phyloP scores from a whole-genome alignment of 2,113 vertebrate species.

The Antigone vipio region DNA sequence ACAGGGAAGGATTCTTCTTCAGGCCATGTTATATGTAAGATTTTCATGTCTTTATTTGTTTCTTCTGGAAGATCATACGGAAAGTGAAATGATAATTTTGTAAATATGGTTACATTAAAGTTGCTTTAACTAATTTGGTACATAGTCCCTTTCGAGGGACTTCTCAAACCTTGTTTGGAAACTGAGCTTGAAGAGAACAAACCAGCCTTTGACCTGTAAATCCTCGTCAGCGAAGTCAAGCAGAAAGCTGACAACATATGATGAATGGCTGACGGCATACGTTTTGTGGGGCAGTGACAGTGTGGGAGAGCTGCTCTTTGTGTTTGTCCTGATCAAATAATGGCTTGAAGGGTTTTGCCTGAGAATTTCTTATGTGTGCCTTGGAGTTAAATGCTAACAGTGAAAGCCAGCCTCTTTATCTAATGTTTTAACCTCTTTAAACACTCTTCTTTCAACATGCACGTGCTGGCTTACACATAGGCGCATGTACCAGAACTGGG shows the following conservation, averaged over 20 bases:
- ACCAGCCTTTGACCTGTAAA: background rate
- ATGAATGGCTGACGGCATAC: fast-evolving
- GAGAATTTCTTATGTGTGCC: background rate
- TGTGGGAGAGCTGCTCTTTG: background rate
- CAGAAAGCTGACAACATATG: background rate
- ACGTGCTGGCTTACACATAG: fast-evolving
- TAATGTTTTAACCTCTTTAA: background rate
- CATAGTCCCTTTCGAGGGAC: background rate
- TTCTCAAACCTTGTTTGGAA: background rate
- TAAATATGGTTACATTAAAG: background rate
- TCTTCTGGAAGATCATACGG: background rate
- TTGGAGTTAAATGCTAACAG: background rate
- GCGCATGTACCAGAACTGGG: background rate
- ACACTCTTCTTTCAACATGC: background rate
- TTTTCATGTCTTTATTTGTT: background rate
- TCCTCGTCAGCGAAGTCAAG: background rate
- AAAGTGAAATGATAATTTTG: background rate
- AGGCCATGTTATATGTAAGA: background rate
- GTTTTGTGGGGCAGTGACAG: background rate
- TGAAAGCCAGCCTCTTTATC: background rate
- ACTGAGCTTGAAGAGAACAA: background rate
- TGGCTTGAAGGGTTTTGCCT: background rate
- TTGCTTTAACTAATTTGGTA: background rate
- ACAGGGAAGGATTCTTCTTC: background rate
- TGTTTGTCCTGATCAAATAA: background rate